These are phyloP conservation scores for Caenorhabditis zanzibari DNA, from an alignment of 2,888 invertebrate species.

Conservation along the genomic window DNA sequence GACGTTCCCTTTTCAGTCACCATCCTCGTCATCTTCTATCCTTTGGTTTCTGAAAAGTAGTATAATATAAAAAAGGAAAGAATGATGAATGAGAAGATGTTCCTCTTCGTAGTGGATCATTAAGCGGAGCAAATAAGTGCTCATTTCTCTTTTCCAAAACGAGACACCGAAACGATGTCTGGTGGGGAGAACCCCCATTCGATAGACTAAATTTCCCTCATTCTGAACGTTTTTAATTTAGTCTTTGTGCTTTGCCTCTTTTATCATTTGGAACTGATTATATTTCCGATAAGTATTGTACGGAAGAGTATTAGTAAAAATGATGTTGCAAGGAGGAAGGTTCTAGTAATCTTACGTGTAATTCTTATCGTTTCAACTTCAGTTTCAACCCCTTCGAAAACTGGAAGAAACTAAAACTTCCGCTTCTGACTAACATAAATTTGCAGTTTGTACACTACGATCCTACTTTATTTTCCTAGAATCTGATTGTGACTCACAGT, in stretches of 20 bases:
- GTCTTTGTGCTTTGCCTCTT: background rate
- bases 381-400: background rate
- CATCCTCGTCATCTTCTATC: background rate
- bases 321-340: background rate
- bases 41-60: background rate
- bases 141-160: background rate
- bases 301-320: conserved; percentile 5
- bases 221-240: conserved; percentile 1
- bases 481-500: conserved; percentile 7
- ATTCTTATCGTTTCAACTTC: conserved; percentile 5
- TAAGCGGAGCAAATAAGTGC: conserved; percentile 21
- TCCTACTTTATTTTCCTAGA: conserved; percentile 12
- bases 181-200: background rate
- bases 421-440: conserved; percentile 8
- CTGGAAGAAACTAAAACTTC: background rate
- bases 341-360: background rate
- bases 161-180: conserved; percentile 9
- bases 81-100: conserved; percentile 32
- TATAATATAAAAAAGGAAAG: background rate
- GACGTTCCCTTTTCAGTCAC: background rate
- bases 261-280: background rate
- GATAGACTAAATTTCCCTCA: background rate
- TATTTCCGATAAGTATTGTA: background rate
- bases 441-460: conserved; percentile 26
- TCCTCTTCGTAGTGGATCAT: conserved; percentile 23